A percentile compares a stretch with the other conserved stretches of the same genome.
phyloP scores from a whole-genome alignment of 2,113 vertebrate genomes.

The Mola mola region DNA sequence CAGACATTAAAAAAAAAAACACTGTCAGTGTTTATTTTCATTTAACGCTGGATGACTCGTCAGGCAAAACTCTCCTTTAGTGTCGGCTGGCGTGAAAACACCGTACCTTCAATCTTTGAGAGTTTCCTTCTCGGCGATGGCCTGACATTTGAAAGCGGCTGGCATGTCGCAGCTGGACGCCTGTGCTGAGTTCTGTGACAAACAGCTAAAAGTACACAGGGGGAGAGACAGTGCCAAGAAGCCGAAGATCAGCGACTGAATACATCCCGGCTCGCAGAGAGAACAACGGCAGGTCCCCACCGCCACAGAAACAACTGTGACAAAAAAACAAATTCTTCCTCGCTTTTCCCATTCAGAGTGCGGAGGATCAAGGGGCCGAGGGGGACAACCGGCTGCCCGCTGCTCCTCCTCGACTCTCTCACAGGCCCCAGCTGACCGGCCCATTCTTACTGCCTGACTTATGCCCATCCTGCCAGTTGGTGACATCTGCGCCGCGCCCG shows the following conservation, averaged over 20 bases:
- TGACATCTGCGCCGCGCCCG: constrained; percentile 80
- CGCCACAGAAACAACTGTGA: constrained; percentile 74
- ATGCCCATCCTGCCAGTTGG: constrained; percentile 76
- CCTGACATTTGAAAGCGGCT: constrained; percentile 23
- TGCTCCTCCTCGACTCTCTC: constrained; percentile 49
- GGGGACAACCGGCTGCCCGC: constrained; percentile 62
- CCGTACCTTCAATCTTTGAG: constrained; percentile 9
- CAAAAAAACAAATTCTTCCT: constrained; percentile 71
- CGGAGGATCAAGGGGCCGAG: constrained; percentile 66
- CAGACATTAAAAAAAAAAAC: too few species aligned
- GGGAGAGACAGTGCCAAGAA: constrained; percentile 43
- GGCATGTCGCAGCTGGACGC: constrained; percentile 26
- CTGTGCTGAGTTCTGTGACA: constrained; percentile 25
- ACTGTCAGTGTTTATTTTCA: too few species aligned
- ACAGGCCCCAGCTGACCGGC: constrained; percentile 54
- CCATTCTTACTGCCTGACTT: constrained; percentile 78
- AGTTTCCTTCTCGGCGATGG: neutral
- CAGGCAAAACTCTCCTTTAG: neutral
- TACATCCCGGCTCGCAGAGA: constrained; percentile 65
- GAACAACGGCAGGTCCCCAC: constrained; percentile 73
- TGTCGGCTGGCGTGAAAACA: neutral
- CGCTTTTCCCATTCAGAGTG: constrained; percentile 61
- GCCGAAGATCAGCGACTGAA: constrained; percentile 36
- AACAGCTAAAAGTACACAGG: constrained; percentile 37
- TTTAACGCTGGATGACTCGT: neutral